Evolutionary conservation across 2,888 invertebrate genomes (phyloP).

Genomic region (Idaea dimidiata): DNA sequence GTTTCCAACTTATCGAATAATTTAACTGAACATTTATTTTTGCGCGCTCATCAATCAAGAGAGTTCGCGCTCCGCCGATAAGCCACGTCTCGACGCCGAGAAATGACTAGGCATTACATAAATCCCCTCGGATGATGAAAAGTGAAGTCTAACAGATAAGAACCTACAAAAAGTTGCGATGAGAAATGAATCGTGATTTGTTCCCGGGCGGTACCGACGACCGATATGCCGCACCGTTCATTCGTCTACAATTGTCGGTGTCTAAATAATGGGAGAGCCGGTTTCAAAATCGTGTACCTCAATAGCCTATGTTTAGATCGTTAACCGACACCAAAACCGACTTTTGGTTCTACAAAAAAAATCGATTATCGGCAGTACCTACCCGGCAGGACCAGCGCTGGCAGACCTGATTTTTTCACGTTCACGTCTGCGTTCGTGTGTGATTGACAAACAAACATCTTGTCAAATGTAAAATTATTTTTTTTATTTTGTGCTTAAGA

Average conservation of each 20-base stretch:
- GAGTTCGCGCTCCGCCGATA: constrained; percentile 76
- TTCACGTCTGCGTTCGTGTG: too few relatives aligned
- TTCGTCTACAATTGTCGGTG: not conserved
- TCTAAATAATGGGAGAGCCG: not conserved
- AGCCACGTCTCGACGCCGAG: constrained; percentile 81
- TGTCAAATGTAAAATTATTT: too few relatives aligned
- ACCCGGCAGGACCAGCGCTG: too few relatives aligned
- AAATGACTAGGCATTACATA: constrained; percentile 83
- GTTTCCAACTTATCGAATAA: constrained; percentile 82
- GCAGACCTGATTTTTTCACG: too few relatives aligned
- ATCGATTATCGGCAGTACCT: too few relatives aligned
- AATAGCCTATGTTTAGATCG: too few relatives aligned
- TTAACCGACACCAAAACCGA: too few relatives aligned
- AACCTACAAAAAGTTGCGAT: constrained; percentile 82
- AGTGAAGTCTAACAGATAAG: constrained; percentile 83
- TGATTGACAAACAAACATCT: too few relatives aligned
- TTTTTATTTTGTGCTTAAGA: too few relatives aligned
- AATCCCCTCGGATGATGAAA: constrained; percentile 82
- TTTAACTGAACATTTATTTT: constrained; percentile 83
- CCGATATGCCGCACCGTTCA: constrained; percentile 13
- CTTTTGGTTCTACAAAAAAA: too few relatives aligned
- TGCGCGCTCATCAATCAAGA: constrained; percentile 82
- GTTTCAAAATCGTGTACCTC: too few relatives aligned
- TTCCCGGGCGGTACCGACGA: constrained; percentile 52
- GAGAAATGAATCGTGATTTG: constrained; percentile 82